Evolutionary conservation across 2,888 invertebrate species (phyloP).

Genomic region (Schizaphis graminum): DNA sequence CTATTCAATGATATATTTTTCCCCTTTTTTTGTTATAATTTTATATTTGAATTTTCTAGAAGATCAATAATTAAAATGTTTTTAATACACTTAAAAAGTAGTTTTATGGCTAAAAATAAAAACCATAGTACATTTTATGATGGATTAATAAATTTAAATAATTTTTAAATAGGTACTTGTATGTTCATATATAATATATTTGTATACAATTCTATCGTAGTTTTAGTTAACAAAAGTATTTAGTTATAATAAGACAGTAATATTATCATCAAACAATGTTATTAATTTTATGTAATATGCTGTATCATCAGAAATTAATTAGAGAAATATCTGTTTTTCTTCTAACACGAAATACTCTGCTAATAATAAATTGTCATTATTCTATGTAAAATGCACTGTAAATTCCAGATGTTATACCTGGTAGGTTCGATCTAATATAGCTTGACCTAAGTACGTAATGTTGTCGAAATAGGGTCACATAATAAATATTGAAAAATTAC

Average conservation of each 20-base stretch:
- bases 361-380: neutral
- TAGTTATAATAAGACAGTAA: neutral
- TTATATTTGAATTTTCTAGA: neutral
- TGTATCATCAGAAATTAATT: neutral
- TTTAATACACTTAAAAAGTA: neutral
- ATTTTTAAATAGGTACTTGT: neutral
- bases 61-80: neutral
- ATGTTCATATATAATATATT: no score
- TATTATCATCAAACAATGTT: neutral
- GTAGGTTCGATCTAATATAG: neutral
- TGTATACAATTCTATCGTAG: no score
- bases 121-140: neutral
- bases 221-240: neutral
- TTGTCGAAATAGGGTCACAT: neutral
- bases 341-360: neutral
- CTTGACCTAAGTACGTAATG: neutral
- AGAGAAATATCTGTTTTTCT: neutral
- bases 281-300: neutral
- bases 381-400: neutral
- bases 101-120: neutral
- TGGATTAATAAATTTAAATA: neutral
- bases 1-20: no score
- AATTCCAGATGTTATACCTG: neutral
- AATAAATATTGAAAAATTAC: slow-evolving; percentile 33
- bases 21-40: neutral